phyloP scores from a whole-genome alignment of 2,797 vertebrate genomes.

The Numenius phaeopus region DNA sequence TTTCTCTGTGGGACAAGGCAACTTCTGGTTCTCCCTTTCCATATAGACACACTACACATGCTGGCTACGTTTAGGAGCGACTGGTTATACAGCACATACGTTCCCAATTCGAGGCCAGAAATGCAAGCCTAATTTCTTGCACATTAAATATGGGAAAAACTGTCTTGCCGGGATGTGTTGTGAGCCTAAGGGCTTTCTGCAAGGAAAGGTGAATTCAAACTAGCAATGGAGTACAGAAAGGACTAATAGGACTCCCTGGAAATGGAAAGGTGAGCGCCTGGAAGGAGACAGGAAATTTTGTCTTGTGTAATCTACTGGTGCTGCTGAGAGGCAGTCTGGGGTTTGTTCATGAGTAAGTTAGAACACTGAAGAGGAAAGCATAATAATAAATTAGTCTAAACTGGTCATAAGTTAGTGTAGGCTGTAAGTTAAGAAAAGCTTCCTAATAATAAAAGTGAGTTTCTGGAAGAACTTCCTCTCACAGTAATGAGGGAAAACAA shows the following conservation, averaged over 20 bases:
- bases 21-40: background rate
- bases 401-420: background rate
- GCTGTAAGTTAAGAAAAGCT: background rate
- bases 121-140: background rate
- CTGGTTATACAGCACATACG: too few species aligned
- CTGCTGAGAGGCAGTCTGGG: background rate
- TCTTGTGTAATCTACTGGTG: accelerated
- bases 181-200: background rate
- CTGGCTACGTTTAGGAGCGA: background rate
- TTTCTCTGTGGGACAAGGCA: background rate
- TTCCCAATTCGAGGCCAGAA: accelerated
- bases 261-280: background rate
- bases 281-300: background rate
- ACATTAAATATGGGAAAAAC: background rate
- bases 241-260: background rate
- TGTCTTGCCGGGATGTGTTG: background rate
- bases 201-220: background rate
- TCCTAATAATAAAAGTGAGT: background rate
- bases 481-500: background rate
- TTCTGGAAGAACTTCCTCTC: background rate
- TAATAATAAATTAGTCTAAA: background rate
- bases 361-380: background rate
- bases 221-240: background rate
- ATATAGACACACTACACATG: accelerated
- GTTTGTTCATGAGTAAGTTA: background rate